Percentiles rank a stretch among this genome's conserved stretches.
Conservation (phyloP, 1,140 invertebrate genomes). For the Ips nitidus region DNA sequence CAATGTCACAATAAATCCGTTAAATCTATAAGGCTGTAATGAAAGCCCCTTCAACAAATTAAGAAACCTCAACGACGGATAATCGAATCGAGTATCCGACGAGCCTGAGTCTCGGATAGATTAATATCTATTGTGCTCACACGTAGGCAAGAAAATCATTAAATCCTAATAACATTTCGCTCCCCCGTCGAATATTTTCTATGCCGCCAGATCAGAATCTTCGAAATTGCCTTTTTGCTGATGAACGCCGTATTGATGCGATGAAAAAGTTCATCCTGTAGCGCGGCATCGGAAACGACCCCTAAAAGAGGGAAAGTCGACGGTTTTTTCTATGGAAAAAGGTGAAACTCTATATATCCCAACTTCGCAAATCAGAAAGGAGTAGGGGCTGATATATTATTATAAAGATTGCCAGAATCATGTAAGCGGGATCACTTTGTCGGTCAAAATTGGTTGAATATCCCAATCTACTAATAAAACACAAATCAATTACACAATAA, state of each 20-base stretch:
- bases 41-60: conserved; percentile 1
- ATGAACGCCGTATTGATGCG: conserved; percentile 35
- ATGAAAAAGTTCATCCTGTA: conserved; percentile 31
- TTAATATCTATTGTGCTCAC: conserved; percentile 33
- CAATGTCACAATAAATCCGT: too few relatives aligned
- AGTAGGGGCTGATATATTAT: too few relatives aligned
- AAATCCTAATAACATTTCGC: conserved; percentile 37
- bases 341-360: neutral
- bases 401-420: too few relatives aligned
- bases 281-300: conserved; percentile 15
- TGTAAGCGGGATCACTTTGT: too few relatives aligned
- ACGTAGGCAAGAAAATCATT: conserved; percentile 35
- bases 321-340: conserved; percentile 24
- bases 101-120: conserved; percentile 20
- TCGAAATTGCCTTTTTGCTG: conserved; percentile 36
- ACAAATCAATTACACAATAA: too few relatives aligned
- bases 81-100: conserved; percentile 11
- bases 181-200: conserved; percentile 31
- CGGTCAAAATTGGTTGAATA: too few relatives aligned
- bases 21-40: too few relatives aligned
- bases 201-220: conserved; percentile 27
- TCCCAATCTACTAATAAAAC: too few relatives aligned
- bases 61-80: conserved; percentile 5
- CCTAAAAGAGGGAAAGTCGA: conserved; percentile 7
- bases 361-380: neutral